These are phyloP conservation scores for Dysmachus trigonus DNA, from an alignment of 2,888 invertebrate species.

Conservation along the genomic window DNA sequence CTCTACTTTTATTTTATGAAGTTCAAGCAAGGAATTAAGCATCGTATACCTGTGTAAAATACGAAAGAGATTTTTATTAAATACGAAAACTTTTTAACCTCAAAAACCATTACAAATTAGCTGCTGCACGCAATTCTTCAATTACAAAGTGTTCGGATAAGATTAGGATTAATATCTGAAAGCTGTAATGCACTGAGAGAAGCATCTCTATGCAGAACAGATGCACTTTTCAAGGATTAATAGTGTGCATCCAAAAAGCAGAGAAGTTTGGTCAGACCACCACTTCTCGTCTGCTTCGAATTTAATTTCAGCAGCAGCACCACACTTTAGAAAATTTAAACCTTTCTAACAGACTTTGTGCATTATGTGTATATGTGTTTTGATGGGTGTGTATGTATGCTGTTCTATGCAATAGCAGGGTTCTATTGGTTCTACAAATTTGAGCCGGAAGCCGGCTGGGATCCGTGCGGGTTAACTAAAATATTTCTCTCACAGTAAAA, in stretches of 20 bases:
- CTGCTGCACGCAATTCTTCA: background rate
- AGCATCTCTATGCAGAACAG: background rate
- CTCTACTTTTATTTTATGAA: background rate
- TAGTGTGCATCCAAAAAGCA: background rate
- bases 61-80: background rate
- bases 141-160: background rate
- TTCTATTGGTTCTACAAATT: background rate
- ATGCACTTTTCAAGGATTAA: background rate
- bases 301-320: background rate
- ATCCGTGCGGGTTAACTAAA: background rate
- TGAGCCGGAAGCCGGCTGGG: background rate
- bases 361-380: too few relatives aligned
- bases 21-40: background rate
- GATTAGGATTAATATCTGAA: background rate
- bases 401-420: background rate
- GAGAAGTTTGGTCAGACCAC: background rate
- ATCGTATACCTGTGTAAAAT: background rate
- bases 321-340: background rate
- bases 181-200: background rate
- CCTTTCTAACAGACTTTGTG: background rate
- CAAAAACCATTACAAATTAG: background rate
- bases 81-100: background rate
- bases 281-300: background rate
- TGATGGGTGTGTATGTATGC: background rate
- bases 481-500: background rate